Evolutionary conservation across 2,888 invertebrate genomes (phyloP), one percentile per base, ranked within the genome.

Genomic region (Zhuqinia jingwanae): DNA sequence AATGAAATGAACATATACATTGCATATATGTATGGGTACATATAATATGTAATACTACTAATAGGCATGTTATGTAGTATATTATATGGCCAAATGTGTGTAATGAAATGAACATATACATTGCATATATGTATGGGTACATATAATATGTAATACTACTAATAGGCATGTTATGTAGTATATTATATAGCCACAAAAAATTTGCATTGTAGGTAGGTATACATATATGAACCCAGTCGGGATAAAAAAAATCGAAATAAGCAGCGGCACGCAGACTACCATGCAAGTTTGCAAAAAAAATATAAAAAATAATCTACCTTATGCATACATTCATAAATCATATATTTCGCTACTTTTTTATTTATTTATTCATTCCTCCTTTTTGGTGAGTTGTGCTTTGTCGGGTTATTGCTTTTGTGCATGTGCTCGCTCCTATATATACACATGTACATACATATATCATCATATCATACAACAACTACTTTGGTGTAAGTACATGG

Each of bases 311-410:
- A 58, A 22, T 36, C 53, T 47, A 63, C n/a, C 60, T 84, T 68
- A 77, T 84, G 77, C 77, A 84, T 84, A 77, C 77, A 84, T 77
- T 77, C 84, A 84, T 84, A 84, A 77, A 77, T 84, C 84, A 84
- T 77, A 77, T 73, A 83, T 68, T 83, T 82, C 60, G 73, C 45
- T 68, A 42, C 68, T 83, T 76, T 65, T 56, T 75, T 75, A 73
- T 76, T 53, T 56, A 36, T 75, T 27, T 75, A 73, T 58, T 82
- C 53, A 56, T 56, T 60, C 50, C 70, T 75, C 50, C 70, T 75
- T 60, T 60, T 60, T 60, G 58, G 58, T 60, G 30, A 25, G 27
- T 20, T 30, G 22, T 25, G 60, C 60, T 60, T 75, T 84, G 84
- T 77, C 84, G 84, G 84, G 45, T 77, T 84, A 84, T 77, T 77